phyloP scores from a whole-genome alignment of 1,140 invertebrate genomes.

The Brachionus rotundiformis region DNA sequence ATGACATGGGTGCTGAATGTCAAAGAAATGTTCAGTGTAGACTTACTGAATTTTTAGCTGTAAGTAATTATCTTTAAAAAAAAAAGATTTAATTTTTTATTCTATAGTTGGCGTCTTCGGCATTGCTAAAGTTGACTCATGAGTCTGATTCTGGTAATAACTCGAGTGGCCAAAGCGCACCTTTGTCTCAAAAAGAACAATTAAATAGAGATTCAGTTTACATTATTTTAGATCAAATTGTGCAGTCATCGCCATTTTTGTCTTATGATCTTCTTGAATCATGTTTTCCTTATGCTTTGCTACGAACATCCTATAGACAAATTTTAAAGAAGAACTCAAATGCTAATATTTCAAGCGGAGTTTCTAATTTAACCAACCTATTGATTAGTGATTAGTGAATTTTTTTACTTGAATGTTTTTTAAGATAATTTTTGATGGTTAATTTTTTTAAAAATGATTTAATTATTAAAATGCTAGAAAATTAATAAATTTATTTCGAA shows the following conservation, averaged over 20 bases:
- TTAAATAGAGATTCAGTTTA: conserved; percentile 93
- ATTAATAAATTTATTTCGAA: too few relatives aligned
- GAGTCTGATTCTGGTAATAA: conserved; percentile 72
- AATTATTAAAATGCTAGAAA: too few relatives aligned
- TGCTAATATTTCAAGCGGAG: background rate
- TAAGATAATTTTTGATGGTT: background rate
- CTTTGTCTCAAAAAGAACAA: conserved; percentile 71
- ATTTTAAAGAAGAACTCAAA: conserved; percentile 41
- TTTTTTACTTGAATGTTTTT: conserved; percentile 6
- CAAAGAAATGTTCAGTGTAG: conserved; percentile 73
- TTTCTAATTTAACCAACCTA: conserved; percentile 2
- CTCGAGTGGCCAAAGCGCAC: background rate
- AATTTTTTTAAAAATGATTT: too few relatives aligned
- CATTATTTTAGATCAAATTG: conserved; percentile 85
- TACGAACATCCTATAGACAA: conserved; percentile 84
- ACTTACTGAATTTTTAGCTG: conserved; percentile 95
- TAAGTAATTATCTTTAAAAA: conserved; percentile 60
- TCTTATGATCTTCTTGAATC: conserved; percentile 97
- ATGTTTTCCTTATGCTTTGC: conserved; percentile 93
- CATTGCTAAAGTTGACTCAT: conserved; percentile 85
- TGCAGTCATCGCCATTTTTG: conserved; percentile 90
- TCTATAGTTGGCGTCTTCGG: conserved; percentile 83
- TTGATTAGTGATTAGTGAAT: conserved; percentile 30
- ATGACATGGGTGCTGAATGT: conserved; percentile 90
- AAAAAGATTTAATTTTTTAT: conserved; percentile 38